Base-by-base conservation (phyloP, 2,888 invertebrate species). In the Pollenia angustigena region DNA sequence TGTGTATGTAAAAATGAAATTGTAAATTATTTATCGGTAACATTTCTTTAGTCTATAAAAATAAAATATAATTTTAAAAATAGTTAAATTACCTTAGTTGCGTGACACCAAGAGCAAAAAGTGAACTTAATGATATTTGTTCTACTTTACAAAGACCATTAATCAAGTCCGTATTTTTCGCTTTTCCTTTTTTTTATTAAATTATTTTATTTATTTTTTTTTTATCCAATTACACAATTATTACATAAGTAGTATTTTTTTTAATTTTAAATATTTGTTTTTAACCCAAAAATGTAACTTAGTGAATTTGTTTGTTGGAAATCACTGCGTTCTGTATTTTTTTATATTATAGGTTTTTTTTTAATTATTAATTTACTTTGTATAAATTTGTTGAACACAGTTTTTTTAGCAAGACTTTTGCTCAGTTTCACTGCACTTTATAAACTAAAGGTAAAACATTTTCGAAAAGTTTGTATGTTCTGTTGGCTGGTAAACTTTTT, bases 171-270 rank as follows among this genome's bases (percentile, higher is more conserved):
- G 10, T 18, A 23, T 60, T 32, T 32, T 48, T 32, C 32, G 4
- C 32, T 6, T 74, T 74, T 16, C 14, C 4, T 72, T 71, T 62
- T 50, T 11, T 69, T 69, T 23, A 44, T 44, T 16, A 23, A 54
- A 44, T 46, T 32, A 42, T 54, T n/a, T 40, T 11, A 32, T 44
- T 23, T 58, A 32, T 52, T 23, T 50, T 52, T 23, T 50, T 69
- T 69, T 60, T 71, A 64, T 62, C 11, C 14, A 72, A 82, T 78
- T 79, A 86, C 75, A 85, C 79, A 86, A 80, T 80, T 80, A 56
- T 86, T 86, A 83, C 82, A 83, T 86, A 86, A 86, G 83, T 66
- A 32, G 32, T 80, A n/a, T 80, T 56, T 56, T 66, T 71, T 76
- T 60, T 76, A 69, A 66, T 50, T 74, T 62, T 44, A 66, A 54